A percentile compares a stretch with the other conserved stretches of the same genome.
Evolutionary conservation across 2,888 invertebrate genomes (phyloP).

Genomic region (Calliphora vomitoria): DNA sequence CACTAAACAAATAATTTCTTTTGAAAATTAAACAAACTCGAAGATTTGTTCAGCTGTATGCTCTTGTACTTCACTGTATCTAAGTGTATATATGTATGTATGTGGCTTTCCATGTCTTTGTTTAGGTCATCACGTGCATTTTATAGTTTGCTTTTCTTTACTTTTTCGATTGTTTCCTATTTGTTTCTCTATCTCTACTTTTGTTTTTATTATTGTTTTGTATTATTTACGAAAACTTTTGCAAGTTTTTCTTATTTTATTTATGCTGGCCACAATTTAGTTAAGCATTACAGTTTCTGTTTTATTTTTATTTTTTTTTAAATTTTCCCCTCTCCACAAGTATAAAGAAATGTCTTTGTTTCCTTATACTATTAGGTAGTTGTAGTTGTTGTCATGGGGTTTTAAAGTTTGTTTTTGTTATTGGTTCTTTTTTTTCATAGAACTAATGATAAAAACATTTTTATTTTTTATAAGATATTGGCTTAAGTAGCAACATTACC

Average conservation of each 20-base stretch:
- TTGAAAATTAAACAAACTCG: background rate
- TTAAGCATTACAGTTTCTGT: constrained; percentile 63
- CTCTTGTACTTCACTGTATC: background rate
- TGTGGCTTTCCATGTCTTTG: constrained; percentile 4
- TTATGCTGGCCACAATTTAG: constrained; percentile 66
- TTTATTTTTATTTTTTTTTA: constrained; percentile 1
- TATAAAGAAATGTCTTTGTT: constrained; percentile 55
- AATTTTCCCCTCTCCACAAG: background rate
- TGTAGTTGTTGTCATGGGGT: constrained; percentile 57
- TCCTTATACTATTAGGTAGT: background rate
- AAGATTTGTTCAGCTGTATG: background rate
- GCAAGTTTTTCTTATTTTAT: constrained; percentile 51
- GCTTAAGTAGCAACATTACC: constrained; percentile 70
- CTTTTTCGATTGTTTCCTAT: constrained; percentile 24
- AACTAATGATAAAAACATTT: constrained; percentile 53
- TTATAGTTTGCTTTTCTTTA: constrained; percentile 44
- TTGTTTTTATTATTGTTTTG: constrained; percentile 34
- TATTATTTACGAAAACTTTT: constrained; percentile 62
- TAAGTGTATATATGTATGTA: background rate
- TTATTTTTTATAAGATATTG: constrained; percentile 61
- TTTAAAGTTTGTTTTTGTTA: constrained; percentile 54
- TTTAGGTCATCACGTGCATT: constrained; percentile 65
- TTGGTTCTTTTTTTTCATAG: background rate
- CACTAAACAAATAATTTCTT: background rate
- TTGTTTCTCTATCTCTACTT: constrained; percentile 1